Base-by-base conservation (phyloP, 2,113 vertebrate species). In the Leptocoma aspasia region DNA sequence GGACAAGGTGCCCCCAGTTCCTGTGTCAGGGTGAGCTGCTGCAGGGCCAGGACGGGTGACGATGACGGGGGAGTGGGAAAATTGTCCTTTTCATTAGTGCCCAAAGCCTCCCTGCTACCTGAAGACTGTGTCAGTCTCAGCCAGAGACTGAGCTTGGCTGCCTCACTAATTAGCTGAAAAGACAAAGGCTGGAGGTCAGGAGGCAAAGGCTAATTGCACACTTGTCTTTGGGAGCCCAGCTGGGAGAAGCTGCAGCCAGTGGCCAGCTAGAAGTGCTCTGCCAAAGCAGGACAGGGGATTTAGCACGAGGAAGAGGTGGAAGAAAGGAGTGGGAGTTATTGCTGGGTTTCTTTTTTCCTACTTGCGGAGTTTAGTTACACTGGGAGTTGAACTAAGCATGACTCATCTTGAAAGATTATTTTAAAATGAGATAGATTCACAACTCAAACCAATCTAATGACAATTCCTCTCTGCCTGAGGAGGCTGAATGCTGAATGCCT, bases 371-470 rank as follows among this genome's bases (percentile, higher is more conserved):
- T 79, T 59, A 76, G 39, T 73, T 93, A 83, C 54, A 33, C 50
- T 66, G 75, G 50, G 68, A 90, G 71, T 47, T 83, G 79, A 65
- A 93, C 42, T 82, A 92, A 53, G 13, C 27, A 45, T 86, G 71
- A 90, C n/a, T 94, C 86, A 89, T 86, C 50, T 13, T 66, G 79
- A 90, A 76, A 82, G 64, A 83, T 70, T 93, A 70, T 92, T 95
- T 95, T 83, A 61, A 87, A 95, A 95, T 61, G 39, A 95, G 94
- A 82, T 22, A 80, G 60, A 92, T 53, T 72, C 85, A 57, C 54
- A 93, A 61, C 85, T 90, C 92, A 80, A 88, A 87, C 70, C 85
- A 72, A 57, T 61, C 45, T 57, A 57, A 39, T 2, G 16, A 77
- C 82, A 63, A 81, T 73, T 95, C 64, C 68, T 92, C 63, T 66